Base-by-base conservation (phyloP, 2,113 vertebrate genomes). In the Paracanthobrama guichenoti region DNA sequence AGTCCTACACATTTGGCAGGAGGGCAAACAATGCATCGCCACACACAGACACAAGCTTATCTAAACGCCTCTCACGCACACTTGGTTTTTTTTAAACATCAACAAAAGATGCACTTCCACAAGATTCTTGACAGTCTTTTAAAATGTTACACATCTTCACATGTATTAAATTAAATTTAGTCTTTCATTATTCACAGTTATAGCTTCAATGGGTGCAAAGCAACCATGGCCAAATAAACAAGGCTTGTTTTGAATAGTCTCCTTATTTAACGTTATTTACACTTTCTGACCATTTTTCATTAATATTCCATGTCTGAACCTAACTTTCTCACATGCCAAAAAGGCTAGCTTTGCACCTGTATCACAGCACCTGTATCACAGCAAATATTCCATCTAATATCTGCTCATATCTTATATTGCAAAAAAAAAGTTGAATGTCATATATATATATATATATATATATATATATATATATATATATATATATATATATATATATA, bases 1-100 rank as follows among this genome's bases (percentile, higher is more conserved):
- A 83, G n/a, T 22, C 81, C 28, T 31, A 81, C 79, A 81, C 48
- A 42, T 82, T 82, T 72, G n/a, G 82, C 82, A 44, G 77, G n/a
- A 79, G 24, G 44, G 60, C 60, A 67, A 80, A 67, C 60, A 66
- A 67, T 62, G n/a, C 39, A 46, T 46, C 26, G 13, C 77, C 39
- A 77, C 59, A 76, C 59, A 84, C 44, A 84, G 42, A 60, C 20
- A n/a, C 31, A 67, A 53, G 28, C 42, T 22, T 67, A 72, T 71
- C 13, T 44, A 44, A 39, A 82, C 14, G 9, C 48, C 48, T 42
- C 59, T 71, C 80, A 46, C 22, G 39, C 14, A 78, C 75, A 60
- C 31, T 24, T 14, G 0, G 4, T 24, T 78, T 22, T 75, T 75
- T 55, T 57, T 1, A 31, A 53, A n/a, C 53, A 20, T 75, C 39